phyloP scores from a whole-genome alignment of 1,140 invertebrate species.

The Prorops nasuta region DNA sequence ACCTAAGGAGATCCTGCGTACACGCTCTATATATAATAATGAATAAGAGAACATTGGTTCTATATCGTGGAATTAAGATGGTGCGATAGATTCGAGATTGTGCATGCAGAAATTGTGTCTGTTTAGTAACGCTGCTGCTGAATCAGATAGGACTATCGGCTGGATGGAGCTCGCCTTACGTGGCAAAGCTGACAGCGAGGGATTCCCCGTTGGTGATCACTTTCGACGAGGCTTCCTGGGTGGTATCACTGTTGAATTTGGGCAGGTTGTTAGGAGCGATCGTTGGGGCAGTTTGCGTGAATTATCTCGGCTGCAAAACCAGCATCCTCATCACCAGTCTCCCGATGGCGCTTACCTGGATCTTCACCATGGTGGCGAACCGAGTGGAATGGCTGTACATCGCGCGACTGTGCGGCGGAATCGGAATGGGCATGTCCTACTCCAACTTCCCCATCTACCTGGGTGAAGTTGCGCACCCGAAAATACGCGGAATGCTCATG shows the following conservation, averaged over 20 bases:
- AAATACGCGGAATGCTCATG: slow-evolving; percentile 66
- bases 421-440: slow-evolving; percentile 68
- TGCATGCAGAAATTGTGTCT: slow-evolving; percentile 8
- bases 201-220: slow-evolving; percentile 60
- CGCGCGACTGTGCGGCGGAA: slow-evolving; percentile 59
- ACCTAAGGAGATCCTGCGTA: no score
- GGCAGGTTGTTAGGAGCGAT: slow-evolving; percentile 52
- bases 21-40: no score
- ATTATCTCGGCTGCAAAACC: slow-evolving; percentile 66
- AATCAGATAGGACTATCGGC: slow-evolving; percentile 20
- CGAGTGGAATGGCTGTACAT: slow-evolving; percentile 58
- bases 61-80: no score
- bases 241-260: slow-evolving; percentile 62
- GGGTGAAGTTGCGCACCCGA: slow-evolving; percentile 66
- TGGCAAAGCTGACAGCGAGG: slow-evolving; percentile 51
- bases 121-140: slow-evolving; percentile 24
- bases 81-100: no score
- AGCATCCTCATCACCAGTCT: slow-evolving; percentile 62
- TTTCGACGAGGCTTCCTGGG: slow-evolving; percentile 64
- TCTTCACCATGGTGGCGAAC: slow-evolving; percentile 59
- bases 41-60: no score
- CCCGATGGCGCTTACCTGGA: slow-evolving; percentile 64
- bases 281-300: slow-evolving; percentile 37
- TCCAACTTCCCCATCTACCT: slow-evolving; percentile 67
- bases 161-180: slow-evolving; percentile 60